Base-by-base conservation (phyloP, 64 coral and sea anemone genomes). In the Porites lutea region DNA sequence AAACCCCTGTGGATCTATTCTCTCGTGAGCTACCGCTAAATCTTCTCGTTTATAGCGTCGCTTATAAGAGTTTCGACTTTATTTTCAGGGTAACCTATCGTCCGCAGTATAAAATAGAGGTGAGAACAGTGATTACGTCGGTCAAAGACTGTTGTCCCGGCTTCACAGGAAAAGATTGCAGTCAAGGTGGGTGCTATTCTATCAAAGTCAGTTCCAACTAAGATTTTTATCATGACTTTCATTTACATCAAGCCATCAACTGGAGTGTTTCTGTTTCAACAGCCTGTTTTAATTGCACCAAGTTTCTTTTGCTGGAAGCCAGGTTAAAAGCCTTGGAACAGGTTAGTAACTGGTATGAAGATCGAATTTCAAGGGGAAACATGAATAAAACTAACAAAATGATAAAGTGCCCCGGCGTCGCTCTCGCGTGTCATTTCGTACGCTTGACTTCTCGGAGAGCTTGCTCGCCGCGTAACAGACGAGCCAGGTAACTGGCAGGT, bases 71-170 rank as follows among this genome's bases (percentile, higher is more conserved):
- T 3, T 70, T 59, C 21, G 67, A 66, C 4, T 7, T 49, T n/a
- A 9, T 48, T 69, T 84, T 18, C 81, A 84, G 81, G 21, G 81
- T 84, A 9, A 68, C 81, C 0, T 84, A 84, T 84, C 81, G 81
- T 27, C 81, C 81, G 53, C 60, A 68, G 63, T 84, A 84, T 52
- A 84, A 69, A 48, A 68, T 68, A 52, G 81, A 84, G 52, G 11
- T 84, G 19, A 84, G 81, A 84, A 84, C 81, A 51, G 81, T 84
- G 18, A 84, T 84, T 61, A 68, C 62, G 14, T 69, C 63, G 52
- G 81, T 68, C 3, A 84, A 69, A 84, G 81, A 84, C 63, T 84
- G 81, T 21, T 84, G 81, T 52, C 81, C 81, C 19, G 81, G 81
- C 67, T 84, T 84, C 13, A 68, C 81, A 84, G 81, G 81, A 22